Evolutionary conservation across 2,888 invertebrate genomes (phyloP).

Genomic region (Cecidostiba fungosa): DNA sequence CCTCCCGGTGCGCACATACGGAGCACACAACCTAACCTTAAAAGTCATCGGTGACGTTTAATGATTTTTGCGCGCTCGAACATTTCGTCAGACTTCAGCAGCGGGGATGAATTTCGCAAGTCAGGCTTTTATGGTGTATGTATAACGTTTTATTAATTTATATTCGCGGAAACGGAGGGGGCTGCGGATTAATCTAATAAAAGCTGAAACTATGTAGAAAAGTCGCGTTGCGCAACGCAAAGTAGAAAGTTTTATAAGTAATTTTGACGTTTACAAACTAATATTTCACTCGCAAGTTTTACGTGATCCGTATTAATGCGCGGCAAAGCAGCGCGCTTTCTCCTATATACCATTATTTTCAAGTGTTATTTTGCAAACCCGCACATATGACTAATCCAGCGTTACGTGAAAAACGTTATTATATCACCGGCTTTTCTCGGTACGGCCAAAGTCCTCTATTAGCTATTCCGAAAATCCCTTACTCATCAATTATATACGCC

Average conservation of each 20-base stretch:
- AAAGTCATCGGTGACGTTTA: slow-evolving; percentile 40
- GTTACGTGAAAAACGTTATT: background rate
- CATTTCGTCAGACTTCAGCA: background rate
- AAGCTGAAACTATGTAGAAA: slow-evolving; percentile 29
- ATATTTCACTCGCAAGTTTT: slow-evolving; percentile 27
- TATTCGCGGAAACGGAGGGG: background rate
- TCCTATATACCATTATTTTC: slow-evolving; percentile 20
- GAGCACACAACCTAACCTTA: slow-evolving; percentile 47
- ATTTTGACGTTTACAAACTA: slow-evolving; percentile 40
- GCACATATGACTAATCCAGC: background rate
- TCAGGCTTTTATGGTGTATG: background rate
- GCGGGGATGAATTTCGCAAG: background rate
- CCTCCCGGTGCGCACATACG: background rate
- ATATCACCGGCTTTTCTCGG: background rate
- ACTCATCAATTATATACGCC: background rate
- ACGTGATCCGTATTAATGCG: slow-evolving; percentile 19
- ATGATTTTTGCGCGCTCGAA: slow-evolving; percentile 39
- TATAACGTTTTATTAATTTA: slow-evolving; percentile 4
- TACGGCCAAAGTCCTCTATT: background rate
- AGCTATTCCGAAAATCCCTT: slow-evolving; percentile 9
- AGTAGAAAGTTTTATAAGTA: slow-evolving; percentile 48
- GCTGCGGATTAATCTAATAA: slow-evolving; percentile 18
- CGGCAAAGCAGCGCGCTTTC: slow-evolving; percentile 54
- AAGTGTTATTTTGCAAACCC: background rate
- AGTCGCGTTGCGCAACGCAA: background rate